Conservation (phyloP, 2,113 vertebrate genomes). For the Cyphomyrus discorhynchus region DNA sequence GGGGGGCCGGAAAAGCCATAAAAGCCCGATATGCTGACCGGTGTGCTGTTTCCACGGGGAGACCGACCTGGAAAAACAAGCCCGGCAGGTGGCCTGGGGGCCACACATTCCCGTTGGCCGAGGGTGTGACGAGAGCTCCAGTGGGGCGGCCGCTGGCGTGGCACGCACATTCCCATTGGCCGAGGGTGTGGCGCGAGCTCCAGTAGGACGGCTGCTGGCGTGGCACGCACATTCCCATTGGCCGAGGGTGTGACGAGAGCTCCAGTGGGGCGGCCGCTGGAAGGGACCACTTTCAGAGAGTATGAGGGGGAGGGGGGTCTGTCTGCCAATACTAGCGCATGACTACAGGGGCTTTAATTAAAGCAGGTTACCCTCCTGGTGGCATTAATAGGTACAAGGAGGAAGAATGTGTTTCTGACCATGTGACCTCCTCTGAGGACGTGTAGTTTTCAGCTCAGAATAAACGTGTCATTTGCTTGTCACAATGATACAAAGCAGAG, state of each 20-base stretch:
- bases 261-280: background rate
- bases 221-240: background rate
- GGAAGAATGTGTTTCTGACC: background rate
- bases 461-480: background rate
- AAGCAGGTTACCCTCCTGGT: background rate
- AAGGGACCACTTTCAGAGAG: background rate
- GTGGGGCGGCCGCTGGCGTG: background rate
- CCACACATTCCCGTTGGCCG: background rate
- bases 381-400: background rate
- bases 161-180: background rate
- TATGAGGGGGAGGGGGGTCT: background rate
- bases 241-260: background rate
- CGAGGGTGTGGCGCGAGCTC: background rate
- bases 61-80: background rate
- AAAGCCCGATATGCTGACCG: slow-evolving; percentile 12
- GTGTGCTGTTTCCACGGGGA: background rate
- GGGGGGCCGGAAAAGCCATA: slow-evolving; percentile 27
- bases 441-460: background rate
- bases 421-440: background rate
- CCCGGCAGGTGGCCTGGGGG: background rate
- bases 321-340: background rate
- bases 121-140: background rate
- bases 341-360: background rate
- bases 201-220: background rate
- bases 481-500: background rate